phyloP scores from a whole-genome alignment of 2,113 vertebrate species.

The Chloebia gouldiae region DNA sequence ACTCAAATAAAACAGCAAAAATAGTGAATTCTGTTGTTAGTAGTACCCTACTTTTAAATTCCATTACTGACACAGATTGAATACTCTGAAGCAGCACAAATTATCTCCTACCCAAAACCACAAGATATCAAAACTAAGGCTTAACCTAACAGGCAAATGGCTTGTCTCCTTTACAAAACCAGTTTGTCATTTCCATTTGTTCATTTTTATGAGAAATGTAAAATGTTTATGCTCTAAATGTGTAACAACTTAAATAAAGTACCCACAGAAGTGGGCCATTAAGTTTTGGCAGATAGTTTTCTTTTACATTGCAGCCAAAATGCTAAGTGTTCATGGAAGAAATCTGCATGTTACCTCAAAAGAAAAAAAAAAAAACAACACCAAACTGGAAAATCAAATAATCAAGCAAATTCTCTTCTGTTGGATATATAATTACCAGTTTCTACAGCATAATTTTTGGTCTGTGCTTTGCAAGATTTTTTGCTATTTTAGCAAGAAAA shows the following conservation, averaged over 20 bases:
- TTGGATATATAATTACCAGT: background rate
- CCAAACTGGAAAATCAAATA: background rate
- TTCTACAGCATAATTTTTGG: background rate
- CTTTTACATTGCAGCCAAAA: background rate
- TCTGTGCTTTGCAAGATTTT: background rate
- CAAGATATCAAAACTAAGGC: conserved; percentile 18
- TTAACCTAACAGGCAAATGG: background rate
- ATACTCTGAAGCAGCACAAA: background rate
- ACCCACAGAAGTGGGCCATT: background rate
- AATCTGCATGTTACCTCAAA: background rate
- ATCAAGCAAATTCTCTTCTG: background rate
- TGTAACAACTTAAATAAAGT: background rate
- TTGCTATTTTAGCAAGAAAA: background rate
- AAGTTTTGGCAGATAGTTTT: background rate
- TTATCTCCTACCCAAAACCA: background rate
- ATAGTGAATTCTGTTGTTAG: background rate
- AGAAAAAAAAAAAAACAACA: background rate
- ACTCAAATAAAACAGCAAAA: conserved; percentile 11
- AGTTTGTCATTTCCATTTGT: background rate
- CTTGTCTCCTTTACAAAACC: background rate
- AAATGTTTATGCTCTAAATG: background rate
- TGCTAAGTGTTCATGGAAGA: background rate
- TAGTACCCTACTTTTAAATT: background rate
- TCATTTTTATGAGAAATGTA: background rate
- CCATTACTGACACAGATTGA: background rate